Base-by-base conservation (phyloP, 2,797 vertebrate species). In the Borostomias antarcticus region DNA sequence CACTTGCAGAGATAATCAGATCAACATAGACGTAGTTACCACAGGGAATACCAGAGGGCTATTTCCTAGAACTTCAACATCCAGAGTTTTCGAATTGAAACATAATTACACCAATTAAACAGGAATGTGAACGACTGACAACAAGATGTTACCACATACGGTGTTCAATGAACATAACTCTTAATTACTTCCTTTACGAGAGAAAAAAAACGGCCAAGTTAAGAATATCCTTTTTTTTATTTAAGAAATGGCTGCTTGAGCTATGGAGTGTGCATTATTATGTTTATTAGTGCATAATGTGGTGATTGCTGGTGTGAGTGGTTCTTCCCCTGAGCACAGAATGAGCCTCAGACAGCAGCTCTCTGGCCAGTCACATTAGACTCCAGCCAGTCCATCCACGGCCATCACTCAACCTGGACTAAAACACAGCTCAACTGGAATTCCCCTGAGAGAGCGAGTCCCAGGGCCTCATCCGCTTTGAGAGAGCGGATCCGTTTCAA, bases 401-500 rank as follows among this genome's bases (percentile, higher is more conserved):
- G 17, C 48, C 29, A 32, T 28, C 67, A 33, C 51, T 33, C 59
- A 28, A 32, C 33, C 15, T 26, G 28, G 28, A 66, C 51, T 26
- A 33, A 28, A 59, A 43, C 62, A 43, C 61, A 56, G n/a, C 30
- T 11, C 33, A 58, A 43, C 43, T 58, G 32, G 47, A 32, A 57
- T 47, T 17, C 48, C 48, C 47, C 37, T 23, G 54, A 58, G 26
- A 33, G 40, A 40, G 23, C 21, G 50, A 26, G 37, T 28, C 17
- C 8, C 72, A 29, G 11, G 37, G 33, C 15, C 45, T 59, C 37
- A 21, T 54, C 63, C 54, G 58, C 58, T 72, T 62, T 64, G 69
- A 71, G 29, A 60, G 60, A 58, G 32, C 58, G 30, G 66, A 77
- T 76, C 68, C 63, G 73, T 76, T 84, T 80, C 76, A 70, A 77